phyloP scores from a whole-genome alignment of 2,113 vertebrate species.

The Rhegmatorhina hoffmannsi region DNA sequence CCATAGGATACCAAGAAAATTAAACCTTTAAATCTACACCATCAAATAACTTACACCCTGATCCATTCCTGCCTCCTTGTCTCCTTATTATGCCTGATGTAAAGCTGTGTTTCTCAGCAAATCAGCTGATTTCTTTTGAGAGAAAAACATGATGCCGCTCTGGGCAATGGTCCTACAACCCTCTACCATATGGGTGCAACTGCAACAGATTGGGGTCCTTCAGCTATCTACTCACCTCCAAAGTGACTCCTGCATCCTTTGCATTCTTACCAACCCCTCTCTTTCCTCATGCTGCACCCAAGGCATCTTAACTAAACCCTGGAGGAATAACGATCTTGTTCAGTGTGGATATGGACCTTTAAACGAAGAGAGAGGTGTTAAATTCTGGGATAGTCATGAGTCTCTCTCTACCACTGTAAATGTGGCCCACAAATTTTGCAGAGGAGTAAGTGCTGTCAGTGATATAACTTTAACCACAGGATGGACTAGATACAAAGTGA shows the following conservation, averaged over 20 bases:
- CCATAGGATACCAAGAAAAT: not conserved
- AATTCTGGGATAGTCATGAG: not conserved
- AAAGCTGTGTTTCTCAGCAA: not conserved
- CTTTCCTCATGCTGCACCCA: not conserved
- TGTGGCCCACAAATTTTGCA: not conserved
- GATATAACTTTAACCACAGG: fast-evolving
- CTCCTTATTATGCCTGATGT: not conserved
- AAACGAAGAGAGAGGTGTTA: not conserved
- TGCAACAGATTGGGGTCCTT: not conserved
- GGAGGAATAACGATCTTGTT: not conserved
- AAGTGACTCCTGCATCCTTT: not conserved
- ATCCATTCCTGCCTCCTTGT: not conserved
- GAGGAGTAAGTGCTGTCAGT: not conserved
- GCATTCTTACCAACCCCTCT: not conserved
- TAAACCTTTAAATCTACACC: not conserved
- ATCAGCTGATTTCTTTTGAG: not conserved
- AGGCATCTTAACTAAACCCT: not conserved
- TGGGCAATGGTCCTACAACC: not conserved
- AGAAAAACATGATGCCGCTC: not conserved
- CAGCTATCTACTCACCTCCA: not conserved
- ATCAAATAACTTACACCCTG: not conserved
- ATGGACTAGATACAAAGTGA: not conserved
- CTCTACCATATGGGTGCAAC: not conserved
- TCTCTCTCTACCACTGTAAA: not conserved
- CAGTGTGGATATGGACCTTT: not conserved